Percentiles rank a stretch among this genome's conserved stretches.
Evolutionary conservation across 2,888 invertebrate species (phyloP).

Genomic region (Meta bourneti): DNA sequence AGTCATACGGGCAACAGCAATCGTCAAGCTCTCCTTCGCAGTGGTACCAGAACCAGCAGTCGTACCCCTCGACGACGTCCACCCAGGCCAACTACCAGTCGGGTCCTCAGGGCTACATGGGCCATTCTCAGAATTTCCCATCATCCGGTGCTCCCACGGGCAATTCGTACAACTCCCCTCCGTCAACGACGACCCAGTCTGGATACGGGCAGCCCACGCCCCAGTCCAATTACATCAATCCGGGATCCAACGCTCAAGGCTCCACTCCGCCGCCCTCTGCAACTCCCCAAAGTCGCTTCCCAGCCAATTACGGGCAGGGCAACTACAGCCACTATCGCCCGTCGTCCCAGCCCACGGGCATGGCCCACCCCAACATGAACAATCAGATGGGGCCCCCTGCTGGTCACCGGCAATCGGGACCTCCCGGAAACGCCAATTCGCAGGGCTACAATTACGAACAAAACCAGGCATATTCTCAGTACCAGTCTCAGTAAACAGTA

Average conservation of each 20-base stretch:
- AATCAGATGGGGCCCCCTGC: conserved; percentile 68
- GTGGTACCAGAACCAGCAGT: conserved; percentile 50
- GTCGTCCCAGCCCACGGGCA: conserved; percentile 22
- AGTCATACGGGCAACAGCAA: conserved; percentile 59
- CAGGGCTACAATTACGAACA: conserved; percentile 74
- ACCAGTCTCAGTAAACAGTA: conserved; percentile 68
- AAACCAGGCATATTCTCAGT: conserved; percentile 69
- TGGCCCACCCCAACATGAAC: conserved; percentile 44
- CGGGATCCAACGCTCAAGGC: conserved; percentile 45
- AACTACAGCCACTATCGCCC: conserved; percentile 69
- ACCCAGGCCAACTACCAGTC: conserved; percentile 66
- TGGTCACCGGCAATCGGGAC: conserved; percentile 50
- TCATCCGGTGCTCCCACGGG: conserved; percentile 16
- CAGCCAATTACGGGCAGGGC: conserved; percentile 69
- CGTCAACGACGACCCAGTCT: conserved; percentile 62
- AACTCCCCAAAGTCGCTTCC: conserved; percentile 60
- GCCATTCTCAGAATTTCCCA: conserved; percentile 64
- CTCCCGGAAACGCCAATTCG: conserved; percentile 17
- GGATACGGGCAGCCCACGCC: conserved; percentile 51
- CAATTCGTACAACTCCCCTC: conserved; percentile 63
- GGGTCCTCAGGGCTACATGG: conserved; percentile 53
- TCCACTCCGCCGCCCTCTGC: conserved; percentile 72
- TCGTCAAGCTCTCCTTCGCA: conserved; percentile 51
- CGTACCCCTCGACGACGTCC: conserved; percentile 57
- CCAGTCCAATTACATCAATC: conserved; percentile 49